These are phyloP conservation scores for Sturnira hondurensis DNA, from an alignment of 2,113 vertebrate species.

Conservation along the genomic window DNA sequence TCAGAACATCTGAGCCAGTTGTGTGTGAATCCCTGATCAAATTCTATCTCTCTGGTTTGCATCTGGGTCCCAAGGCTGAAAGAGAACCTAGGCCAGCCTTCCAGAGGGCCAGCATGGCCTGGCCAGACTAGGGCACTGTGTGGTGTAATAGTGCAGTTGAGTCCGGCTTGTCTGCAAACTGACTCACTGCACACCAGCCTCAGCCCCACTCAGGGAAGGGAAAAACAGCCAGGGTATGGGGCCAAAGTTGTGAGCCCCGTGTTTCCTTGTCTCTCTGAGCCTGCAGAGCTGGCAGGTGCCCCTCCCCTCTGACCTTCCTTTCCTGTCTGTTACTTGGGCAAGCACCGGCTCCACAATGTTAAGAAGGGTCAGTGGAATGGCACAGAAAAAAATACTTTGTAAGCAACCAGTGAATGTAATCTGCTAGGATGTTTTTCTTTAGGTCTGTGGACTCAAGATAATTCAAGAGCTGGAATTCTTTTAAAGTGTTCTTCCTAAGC, in stretches of 20 bases:
- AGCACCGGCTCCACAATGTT: neutral
- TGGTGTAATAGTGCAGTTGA: neutral
- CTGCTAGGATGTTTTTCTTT: neutral
- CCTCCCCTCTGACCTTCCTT: neutral
- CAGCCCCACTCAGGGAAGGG: neutral
- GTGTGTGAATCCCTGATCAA: neutral
- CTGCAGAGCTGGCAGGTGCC: neutral
- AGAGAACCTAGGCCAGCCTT: neutral
- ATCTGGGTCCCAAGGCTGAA: neutral
- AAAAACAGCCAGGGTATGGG: neutral
- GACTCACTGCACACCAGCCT: neutral
- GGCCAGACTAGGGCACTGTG: neutral
- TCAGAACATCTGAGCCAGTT: neutral
- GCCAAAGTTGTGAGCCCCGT: neutral
- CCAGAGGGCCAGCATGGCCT: neutral
- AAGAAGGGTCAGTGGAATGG: neutral
- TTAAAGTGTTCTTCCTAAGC: neutral
- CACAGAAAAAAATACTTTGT: neutral
- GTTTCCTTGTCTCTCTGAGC: neutral
- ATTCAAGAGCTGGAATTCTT: neutral
- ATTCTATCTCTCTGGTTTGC: neutral
- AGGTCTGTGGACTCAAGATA: neutral
- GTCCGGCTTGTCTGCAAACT: neutral
- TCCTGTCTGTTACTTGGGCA: neutral
- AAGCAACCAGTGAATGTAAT: neutral